phyloP scores from a whole-genome alignment of 1,140 invertebrate species.

The Conus ventricosus region DNA sequence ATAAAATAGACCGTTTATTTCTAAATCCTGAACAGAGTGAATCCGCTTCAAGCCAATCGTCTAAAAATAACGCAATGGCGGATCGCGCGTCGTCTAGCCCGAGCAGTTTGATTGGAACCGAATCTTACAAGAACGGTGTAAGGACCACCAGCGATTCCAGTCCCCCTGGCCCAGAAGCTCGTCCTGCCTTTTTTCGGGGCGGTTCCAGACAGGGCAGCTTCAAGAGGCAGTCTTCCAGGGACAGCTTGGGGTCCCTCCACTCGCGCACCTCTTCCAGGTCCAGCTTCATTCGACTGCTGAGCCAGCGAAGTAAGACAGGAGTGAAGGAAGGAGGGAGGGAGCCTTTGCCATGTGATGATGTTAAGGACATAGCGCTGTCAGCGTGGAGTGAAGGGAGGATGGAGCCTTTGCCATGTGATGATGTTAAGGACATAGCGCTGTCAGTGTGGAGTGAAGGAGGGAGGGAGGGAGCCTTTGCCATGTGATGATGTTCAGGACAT shows the following conservation, averaged over 20 bases:
- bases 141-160: background rate
- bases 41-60: no score
- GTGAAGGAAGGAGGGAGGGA: background rate
- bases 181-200: background rate
- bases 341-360: no score
- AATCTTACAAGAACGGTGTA: background rate
- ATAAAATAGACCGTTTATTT: no score
- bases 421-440: no score
- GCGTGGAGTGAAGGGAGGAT: background rate
- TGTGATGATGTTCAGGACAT: no score
- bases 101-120: background rate
- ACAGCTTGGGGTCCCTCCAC: background rate
- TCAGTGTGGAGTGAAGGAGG: background rate
- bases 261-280: background rate
- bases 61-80: background rate
- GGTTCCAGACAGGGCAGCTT: background rate
- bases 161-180: background rate
- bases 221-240: background rate
- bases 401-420: background rate
- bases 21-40: no score
- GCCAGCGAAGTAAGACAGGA: background rate
- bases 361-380: no score
- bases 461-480: background rate
- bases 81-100: background rate
- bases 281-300: slow-evolving; percentile 6